Conservation (phyloP, 2,888 invertebrate genomes). For the Phortica okadai region DNA sequence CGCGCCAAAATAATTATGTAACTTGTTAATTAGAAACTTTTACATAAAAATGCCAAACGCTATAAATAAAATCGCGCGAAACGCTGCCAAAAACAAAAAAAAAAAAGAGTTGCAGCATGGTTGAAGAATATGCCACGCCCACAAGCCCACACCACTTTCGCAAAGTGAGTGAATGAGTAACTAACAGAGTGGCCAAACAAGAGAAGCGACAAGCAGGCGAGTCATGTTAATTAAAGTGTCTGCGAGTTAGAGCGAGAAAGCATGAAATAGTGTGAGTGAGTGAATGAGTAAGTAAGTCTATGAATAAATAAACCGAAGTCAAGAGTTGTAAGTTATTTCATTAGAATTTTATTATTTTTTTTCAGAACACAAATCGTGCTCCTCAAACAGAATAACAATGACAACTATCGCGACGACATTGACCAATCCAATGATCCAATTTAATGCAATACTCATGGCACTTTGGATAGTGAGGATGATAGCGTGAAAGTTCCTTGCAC, state of each 20-base stretch:
- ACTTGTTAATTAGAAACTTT: conserved; percentile 52
- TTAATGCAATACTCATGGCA: conserved; percentile 71
- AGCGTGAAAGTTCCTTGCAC: conserved; percentile 65
- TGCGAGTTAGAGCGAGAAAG: no score
- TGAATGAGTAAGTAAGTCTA: no score
- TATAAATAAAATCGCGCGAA: conserved; percentile 20
- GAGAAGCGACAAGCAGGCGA: no score
- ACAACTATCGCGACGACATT: conserved; percentile 70
- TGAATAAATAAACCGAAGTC: no score
- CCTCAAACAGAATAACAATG: conserved; percentile 65
- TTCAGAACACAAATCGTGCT: neutral
- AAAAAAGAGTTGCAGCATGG: conserved; percentile 29
- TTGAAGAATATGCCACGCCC: no score
- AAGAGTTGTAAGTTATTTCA: no score
- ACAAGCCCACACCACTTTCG: no score
- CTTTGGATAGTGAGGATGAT: conserved; percentile 71
- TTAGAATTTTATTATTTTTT: no score
- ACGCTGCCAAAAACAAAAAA: neutral
- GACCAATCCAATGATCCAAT: conserved; percentile 73
- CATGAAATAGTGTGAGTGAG: neutral
- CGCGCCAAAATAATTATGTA: conserved; percentile 20
- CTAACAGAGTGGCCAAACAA: no score
- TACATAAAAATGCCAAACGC: neutral
- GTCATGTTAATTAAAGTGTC: no score
- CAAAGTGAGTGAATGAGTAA: no score